Percentiles rank a stretch among this genome's conserved stretches.
phyloP scores from a whole-genome alignment of 2,113 vertebrate species.

The Neodontobutis hainanensis region DNA sequence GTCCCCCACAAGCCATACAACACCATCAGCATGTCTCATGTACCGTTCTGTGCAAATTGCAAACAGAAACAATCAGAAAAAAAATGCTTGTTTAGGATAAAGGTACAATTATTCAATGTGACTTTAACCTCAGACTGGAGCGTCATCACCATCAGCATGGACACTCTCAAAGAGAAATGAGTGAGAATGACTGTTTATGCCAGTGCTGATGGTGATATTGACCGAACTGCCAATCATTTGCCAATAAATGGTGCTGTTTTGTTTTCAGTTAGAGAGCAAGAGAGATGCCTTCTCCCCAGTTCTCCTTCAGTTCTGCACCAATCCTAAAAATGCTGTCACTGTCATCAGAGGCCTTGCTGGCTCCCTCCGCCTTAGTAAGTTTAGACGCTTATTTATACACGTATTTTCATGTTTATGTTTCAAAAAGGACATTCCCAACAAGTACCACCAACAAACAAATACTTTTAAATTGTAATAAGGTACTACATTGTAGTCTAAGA shows the following conservation, averaged over 20 bases:
- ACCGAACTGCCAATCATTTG: not conserved
- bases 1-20: conserved; percentile 40
- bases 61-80: not conserved
- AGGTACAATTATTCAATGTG: too few relatives aligned
- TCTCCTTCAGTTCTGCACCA: conserved; percentile 90
- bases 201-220: too few relatives aligned
- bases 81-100: too few relatives aligned
- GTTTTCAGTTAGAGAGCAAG: conserved; percentile 88
- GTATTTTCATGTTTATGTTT: not conserved
- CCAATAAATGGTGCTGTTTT: not conserved
- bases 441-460: too few relatives aligned
- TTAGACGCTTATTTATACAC: not conserved
- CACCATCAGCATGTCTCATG: too few relatives aligned
- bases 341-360: conserved; percentile 92
- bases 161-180: too few relatives aligned
- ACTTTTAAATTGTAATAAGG: too few relatives aligned
- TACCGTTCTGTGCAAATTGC: not conserved
- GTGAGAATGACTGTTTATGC: too few relatives aligned
- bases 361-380: conserved; percentile 89
- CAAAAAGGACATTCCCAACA: too few relatives aligned
- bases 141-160: too few relatives aligned
- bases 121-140: too few relatives aligned
- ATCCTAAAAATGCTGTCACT: conserved; percentile 90
- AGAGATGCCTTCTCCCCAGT: conserved; percentile 91
- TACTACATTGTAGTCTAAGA: too few relatives aligned